Percentiles rank a stretch among this genome's conserved stretches.
phyloP scores from a whole-genome alignment of 2,797 vertebrate species.

The Sebastes miniatus region DNA sequence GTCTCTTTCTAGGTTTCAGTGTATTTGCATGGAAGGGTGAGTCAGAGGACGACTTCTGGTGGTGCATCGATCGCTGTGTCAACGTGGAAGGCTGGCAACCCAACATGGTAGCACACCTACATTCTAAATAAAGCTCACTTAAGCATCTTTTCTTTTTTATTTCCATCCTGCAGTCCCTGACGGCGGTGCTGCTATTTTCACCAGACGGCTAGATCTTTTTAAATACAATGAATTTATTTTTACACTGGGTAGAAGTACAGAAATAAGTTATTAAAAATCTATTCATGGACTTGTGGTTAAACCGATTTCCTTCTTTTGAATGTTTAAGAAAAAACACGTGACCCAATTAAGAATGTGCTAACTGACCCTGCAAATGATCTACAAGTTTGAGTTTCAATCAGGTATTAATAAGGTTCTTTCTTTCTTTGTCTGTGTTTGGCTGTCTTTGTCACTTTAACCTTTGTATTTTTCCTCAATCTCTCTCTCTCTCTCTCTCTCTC shows the following conservation, averaged over 20 bases:
- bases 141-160: background rate
- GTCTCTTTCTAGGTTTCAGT: slow-evolving; percentile 85
- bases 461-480: background rate
- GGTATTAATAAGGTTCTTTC: background rate
- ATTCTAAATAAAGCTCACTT: background rate
- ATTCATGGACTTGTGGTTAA: background rate
- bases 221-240: background rate
- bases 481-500: background rate
- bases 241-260: background rate
- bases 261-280: background rate
- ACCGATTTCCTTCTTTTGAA: background rate
- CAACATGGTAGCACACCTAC: slow-evolving; percentile 88
- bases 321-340: background rate
- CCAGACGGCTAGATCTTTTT: background rate
- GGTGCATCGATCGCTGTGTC: slow-evolving; percentile 98
- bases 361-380: background rate
- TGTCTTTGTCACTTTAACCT: background rate
- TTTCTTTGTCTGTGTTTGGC: background rate
- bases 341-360: background rate
- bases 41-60: slow-evolving; percentile 99
- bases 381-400: background rate
- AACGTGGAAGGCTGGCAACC: slow-evolving; percentile 98
- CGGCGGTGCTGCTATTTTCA: background rate
- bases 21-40: slow-evolving; percentile 99
- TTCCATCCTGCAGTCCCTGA: background rate